Conservation (phyloP, 2,888 invertebrate genomes). For the Leucophora obtusa region DNA sequence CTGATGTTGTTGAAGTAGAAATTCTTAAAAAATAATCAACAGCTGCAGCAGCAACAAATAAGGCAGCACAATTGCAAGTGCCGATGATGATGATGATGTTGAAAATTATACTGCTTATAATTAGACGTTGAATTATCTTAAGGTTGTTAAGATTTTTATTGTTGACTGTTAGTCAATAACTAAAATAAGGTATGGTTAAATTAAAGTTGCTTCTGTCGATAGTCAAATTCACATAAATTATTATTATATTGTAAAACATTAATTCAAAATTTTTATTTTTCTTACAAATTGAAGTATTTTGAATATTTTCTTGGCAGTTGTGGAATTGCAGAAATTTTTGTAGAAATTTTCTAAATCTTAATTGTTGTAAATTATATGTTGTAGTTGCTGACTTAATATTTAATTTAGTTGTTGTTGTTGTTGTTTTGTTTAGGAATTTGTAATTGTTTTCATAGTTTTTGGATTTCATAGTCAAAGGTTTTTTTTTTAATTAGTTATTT, state of each 20-base stretch:
- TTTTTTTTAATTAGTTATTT: not conserved
- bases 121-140: not conserved
- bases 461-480: not conserved
- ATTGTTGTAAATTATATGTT: not conserved
- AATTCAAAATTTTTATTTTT: constrained; percentile 2
- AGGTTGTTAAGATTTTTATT: not conserved
- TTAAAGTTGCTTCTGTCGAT: constrained; percentile 7
- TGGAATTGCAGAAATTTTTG: not conserved
- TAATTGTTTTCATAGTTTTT: not conserved
- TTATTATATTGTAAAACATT: constrained; percentile 13
- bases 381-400: not conserved
- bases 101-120: not conserved
- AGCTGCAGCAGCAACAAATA: not conserved
- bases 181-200: not conserved
- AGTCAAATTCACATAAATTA: not conserved
- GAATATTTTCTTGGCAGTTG: not conserved
- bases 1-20: not conserved
- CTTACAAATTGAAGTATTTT: not conserved
- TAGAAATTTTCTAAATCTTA: not conserved
- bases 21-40: constrained; percentile 2
- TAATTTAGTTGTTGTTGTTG: not conserved
- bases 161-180: constrained; percentile 21
- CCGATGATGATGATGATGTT: not conserved
- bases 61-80: not conserved
- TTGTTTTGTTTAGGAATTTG: not conserved